phyloP scores from a whole-genome alignment of 2,113 vertebrate genomes.

The Apus apus region DNA sequence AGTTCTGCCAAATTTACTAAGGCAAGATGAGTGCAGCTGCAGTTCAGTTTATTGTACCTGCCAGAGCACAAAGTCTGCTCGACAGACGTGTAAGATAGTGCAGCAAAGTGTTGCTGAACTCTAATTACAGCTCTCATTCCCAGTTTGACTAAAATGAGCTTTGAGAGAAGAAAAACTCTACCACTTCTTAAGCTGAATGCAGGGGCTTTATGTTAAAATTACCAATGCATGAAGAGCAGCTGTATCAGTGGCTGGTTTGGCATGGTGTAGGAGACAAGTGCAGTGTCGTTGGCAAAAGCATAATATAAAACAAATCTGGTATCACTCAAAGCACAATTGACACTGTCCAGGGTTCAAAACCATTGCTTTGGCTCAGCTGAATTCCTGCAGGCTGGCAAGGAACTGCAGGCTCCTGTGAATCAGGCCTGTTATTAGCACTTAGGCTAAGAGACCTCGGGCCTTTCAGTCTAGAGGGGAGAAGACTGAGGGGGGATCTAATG shows the following conservation, averaged over 20 bases:
- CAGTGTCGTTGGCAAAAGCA: neutral
- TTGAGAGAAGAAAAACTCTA: neutral
- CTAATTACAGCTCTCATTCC: neutral
- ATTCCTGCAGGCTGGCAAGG: neutral
- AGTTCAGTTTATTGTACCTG: neutral
- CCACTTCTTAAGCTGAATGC: neutral
- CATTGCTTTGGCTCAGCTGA: neutral
- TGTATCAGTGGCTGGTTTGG: neutral
- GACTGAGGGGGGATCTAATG: too few relatives aligned
- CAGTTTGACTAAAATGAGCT: neutral
- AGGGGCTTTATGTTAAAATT: neutral
- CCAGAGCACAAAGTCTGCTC: neutral
- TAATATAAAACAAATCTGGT: neutral
- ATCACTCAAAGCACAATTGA: neutral
- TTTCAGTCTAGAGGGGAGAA: too few relatives aligned
- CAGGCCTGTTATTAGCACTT: neutral
- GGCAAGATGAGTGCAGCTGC: neutral
- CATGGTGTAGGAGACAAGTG: neutral
- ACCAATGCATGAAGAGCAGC: neutral
- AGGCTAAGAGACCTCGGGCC: too few relatives aligned
- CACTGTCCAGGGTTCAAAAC: neutral
- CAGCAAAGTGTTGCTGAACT: neutral
- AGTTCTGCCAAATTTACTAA: neutral
- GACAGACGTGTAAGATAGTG: neutral
- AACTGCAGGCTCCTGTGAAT: neutral